Evolutionary conservation across 2,113 vertebrate species (phyloP).

Genomic region (Peromyscus californicus): DNA sequence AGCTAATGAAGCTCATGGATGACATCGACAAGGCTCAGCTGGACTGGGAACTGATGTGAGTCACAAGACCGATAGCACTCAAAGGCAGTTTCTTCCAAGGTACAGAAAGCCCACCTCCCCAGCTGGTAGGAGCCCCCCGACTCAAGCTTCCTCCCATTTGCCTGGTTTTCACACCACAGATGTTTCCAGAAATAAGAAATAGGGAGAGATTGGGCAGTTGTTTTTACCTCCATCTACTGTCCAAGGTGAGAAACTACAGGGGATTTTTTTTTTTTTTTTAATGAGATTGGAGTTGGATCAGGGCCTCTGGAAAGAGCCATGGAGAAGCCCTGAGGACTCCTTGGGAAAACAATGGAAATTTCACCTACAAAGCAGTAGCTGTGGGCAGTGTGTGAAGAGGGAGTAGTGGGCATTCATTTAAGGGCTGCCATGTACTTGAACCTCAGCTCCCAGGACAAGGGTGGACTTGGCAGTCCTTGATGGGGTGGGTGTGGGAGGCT

Average conservation of each 20-base stretch:
- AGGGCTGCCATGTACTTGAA: background rate
- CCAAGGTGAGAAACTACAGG: background rate
- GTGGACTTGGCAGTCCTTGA: background rate
- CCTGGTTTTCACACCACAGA: background rate
- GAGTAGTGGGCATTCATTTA: background rate
- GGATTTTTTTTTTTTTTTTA: background rate
- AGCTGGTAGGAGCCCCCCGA: background rate
- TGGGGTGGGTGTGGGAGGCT: background rate
- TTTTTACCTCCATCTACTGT: background rate
- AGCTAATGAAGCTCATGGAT: slow-evolving; percentile 93
- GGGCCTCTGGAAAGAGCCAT: background rate
- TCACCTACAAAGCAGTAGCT: background rate
- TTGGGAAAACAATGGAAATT: background rate
- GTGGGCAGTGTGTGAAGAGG: background rate
- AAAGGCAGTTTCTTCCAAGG: background rate
- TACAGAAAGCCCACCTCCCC: background rate
- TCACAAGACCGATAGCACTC: background rate
- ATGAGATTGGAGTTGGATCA: too few species aligned
- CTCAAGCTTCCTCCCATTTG: background rate
- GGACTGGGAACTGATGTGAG: slow-evolving; percentile 99
- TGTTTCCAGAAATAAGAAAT: background rate
- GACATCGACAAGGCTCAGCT: slow-evolving; percentile 91
- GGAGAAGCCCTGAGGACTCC: background rate
- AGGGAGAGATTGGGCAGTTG: background rate
- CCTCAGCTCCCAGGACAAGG: background rate